phyloP scores from a whole-genome alignment of 2,113 vertebrate species.

The Hemiprocne comata region DNA sequence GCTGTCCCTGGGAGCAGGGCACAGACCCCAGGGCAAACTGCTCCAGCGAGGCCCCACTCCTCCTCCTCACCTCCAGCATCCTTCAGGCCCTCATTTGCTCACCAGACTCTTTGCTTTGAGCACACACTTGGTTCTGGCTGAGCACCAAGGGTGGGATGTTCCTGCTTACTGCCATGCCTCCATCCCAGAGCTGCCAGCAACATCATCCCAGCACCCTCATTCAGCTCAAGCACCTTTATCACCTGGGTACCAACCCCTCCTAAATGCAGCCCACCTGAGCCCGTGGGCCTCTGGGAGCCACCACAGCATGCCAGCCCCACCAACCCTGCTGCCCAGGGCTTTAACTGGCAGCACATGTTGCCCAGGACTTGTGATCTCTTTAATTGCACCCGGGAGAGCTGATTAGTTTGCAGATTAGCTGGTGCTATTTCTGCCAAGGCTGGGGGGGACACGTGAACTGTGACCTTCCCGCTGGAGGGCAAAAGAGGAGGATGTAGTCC shows the following conservation, averaged over 20 bases:
- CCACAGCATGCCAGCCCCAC: neutral
- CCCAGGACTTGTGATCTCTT: neutral
- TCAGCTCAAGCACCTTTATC: neutral
- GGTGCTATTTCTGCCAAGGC: conserved; percentile 44
- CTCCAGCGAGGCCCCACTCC: neutral
- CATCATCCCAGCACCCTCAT: neutral
- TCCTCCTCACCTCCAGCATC: neutral
- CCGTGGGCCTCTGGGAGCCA: neutral
- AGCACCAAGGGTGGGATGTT: neutral
- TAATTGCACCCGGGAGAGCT: conserved; percentile 52
- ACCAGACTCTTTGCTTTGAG: neutral
- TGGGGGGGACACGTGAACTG: conserved; percentile 40
- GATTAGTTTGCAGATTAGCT: conserved; percentile 45
- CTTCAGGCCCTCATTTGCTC: neutral
- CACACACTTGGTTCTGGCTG: rapidly evolving
- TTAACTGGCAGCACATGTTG: neutral
- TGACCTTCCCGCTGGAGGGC: neutral
- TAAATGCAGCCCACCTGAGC: neutral
- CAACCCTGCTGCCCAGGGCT: neutral
- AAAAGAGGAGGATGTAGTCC: neutral
- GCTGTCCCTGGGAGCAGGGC: neutral
- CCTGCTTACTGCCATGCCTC: neutral
- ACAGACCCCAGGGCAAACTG: neutral
- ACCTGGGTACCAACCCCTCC: neutral
- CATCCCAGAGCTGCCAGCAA: neutral